Evolutionary conservation across 2,888 invertebrate genomes (phyloP), one percentile per base, ranked within the genome.

Genomic region (Ennomos quercinarius): DNA sequence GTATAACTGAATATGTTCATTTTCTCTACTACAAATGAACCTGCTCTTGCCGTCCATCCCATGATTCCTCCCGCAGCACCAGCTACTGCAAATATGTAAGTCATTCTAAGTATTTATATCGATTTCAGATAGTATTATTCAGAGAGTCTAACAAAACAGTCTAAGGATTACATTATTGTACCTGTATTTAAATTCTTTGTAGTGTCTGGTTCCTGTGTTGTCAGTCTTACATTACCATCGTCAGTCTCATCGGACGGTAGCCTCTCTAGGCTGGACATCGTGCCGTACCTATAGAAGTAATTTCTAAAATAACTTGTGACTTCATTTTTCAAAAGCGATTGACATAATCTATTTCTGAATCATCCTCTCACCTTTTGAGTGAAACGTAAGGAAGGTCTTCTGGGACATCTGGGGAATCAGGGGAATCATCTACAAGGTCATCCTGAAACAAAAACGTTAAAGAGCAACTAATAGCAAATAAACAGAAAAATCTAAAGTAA

Each of bases 31-130:
- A 97, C 96, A 79, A 95, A 97, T 38, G 95, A 95, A 1, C 97
- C 96, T 8, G 97, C 97, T 61, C 96, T 93, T 8, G 96, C 95
- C 0, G 97, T 96, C 97, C 97, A 97, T 10, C 95, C 95, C 86
- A 94, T 92, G 8, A 95, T 89, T 9, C 94, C 94, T 13, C 93
- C 92, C 8, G 93, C 80, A 5, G 87, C 82, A 56, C 87, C 87
- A 43, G 80, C 74, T 13, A 81, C 86, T 85, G 64, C 5, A 66
- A 64, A 63, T 38, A 51, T 34, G 5, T 27, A 27, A 27, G 27
- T 27, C 11, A 17, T 1, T 41, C 4, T 8, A 1, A 9, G 8
- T 17, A 37, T 27, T 13, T 17, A 10, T 1, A 8, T 10, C 0
- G 11, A 10, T 27, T 27, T 10, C 8, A 11, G 37, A 36, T 12